Evolutionary conservation across 1,140 invertebrate genomes (phyloP).

Genomic region (Rhysida immarginata): DNA sequence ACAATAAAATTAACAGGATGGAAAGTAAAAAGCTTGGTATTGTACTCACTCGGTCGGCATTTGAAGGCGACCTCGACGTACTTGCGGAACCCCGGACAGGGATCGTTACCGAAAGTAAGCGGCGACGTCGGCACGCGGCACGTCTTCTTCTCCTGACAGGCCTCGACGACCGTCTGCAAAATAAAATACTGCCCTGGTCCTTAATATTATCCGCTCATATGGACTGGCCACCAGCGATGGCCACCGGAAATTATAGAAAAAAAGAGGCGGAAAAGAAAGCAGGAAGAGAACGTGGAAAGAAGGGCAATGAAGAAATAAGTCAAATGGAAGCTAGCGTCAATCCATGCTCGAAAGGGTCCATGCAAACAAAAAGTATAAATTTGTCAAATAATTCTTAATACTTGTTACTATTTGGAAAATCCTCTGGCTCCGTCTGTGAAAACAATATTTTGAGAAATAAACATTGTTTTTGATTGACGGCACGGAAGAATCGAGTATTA

Average conservation of each 20-base stretch:
- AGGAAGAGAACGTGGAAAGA: neutral
- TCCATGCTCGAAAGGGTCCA: too few species aligned
- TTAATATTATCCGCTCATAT: constrained; percentile 4
- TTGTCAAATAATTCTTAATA: too few species aligned
- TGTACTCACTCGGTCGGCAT: constrained; percentile 79
- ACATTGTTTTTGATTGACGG: too few species aligned
- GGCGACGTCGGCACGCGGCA: constrained; percentile 74
- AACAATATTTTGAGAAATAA: too few species aligned
- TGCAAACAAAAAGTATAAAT: too few species aligned
- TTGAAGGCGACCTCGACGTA: constrained; percentile 86
- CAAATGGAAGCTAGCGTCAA: too few species aligned
- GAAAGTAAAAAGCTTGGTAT: too few species aligned
- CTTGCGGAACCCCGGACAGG: constrained; percentile 68
- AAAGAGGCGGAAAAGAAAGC: constrained; percentile 3
- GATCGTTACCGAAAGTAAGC: constrained; percentile 60
- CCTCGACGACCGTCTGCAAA: constrained; percentile 80
- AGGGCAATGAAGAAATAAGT: too few species aligned
- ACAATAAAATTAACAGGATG: too few species aligned
- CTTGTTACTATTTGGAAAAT: too few species aligned
- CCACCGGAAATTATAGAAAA: constrained; percentile 2
- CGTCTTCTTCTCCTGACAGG: constrained; percentile 74
- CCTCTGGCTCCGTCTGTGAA: too few species aligned
- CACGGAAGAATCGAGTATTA: too few species aligned
- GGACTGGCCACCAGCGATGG: constrained; percentile 8
- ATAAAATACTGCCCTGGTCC: constrained; percentile 52